A percentile compares a stretch with the other conserved stretches of the same genome.
Conservation (phyloP, 2,888 invertebrate species). For the Candidula unifasciata region DNA sequence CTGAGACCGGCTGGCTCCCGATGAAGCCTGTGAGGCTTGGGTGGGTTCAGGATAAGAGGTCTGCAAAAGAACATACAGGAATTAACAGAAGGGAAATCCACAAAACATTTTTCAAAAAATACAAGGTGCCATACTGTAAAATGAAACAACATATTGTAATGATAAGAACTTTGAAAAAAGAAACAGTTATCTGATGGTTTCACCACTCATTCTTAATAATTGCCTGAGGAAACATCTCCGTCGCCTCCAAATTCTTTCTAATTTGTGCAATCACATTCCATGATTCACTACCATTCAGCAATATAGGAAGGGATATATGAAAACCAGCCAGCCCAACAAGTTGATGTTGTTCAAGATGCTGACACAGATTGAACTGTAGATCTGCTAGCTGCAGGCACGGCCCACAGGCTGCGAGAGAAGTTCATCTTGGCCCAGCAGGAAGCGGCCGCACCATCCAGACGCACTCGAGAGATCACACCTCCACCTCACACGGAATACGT, state of each 20-base stretch:
- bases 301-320: slow-evolving; percentile 60
- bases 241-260: too few species aligned
- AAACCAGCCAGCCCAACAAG: slow-evolving; percentile 54
- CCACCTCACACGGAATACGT: slow-evolving; percentile 64
- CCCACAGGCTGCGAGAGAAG: slow-evolving; percentile 87
- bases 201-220: too few species aligned
- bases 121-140: too few species aligned
- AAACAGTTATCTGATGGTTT: too few species aligned
- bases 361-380: slow-evolving; percentile 67
- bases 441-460: slow-evolving; percentile 23
- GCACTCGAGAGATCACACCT: slow-evolving; percentile 60
- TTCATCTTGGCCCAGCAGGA: slow-evolving; percentile 85
- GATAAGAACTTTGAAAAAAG: too few species aligned
- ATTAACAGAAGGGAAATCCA: not conserved
- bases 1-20: not conserved
- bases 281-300: too few species aligned
- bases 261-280: too few species aligned
- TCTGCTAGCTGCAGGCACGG: slow-evolving; percentile 83
- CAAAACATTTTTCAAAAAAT: too few species aligned
- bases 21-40: not conserved
- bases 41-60: not conserved
- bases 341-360: slow-evolving; percentile 78
- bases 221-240: too few species aligned
- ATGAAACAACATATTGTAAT: too few species aligned
- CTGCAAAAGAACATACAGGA: not conserved